Evolutionary conservation across 2,113 vertebrate genomes (phyloP).

Genomic region (Neopipo cinnamomea): DNA sequence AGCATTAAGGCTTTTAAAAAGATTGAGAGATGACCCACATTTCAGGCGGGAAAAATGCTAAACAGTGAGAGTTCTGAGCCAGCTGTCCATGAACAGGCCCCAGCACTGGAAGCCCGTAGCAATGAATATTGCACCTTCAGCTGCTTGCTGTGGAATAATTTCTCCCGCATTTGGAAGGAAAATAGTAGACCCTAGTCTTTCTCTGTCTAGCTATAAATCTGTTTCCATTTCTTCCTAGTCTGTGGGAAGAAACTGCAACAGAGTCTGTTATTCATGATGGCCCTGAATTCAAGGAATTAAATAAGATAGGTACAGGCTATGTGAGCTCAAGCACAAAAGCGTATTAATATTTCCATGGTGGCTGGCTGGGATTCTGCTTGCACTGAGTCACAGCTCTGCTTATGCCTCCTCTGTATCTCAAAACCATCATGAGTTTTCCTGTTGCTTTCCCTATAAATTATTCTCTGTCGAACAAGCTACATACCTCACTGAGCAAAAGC

Average conservation of each 20-base stretch:
- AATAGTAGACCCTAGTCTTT: not conserved
- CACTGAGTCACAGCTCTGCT: not conserved
- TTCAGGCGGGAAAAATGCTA: not conserved
- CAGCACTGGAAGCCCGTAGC: not conserved
- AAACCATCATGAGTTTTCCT: constrained; percentile 10
- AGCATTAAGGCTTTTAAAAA: not conserved
- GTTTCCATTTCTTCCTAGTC: not conserved
- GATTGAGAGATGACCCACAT: not conserved
- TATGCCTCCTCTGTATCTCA: not conserved
- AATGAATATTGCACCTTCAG: not conserved
- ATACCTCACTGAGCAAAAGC: constrained; percentile 33
- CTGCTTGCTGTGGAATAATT: not conserved
- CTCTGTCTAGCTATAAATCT: not conserved
- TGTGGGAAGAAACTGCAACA: not conserved
- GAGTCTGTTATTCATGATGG: not conserved
- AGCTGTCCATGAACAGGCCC: not conserved
- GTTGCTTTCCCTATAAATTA: constrained; percentile 37
- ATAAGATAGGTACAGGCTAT: not conserved
- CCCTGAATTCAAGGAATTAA: not conserved
- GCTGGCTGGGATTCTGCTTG: not conserved
- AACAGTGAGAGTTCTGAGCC: not conserved
- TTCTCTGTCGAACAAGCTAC: not conserved
- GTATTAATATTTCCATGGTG: not conserved
- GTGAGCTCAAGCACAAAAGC: not conserved
- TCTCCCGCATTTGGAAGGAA: not conserved